A percentile compares a stretch with the other conserved stretches of the same genome.
Conservation (phyloP, 37 sponge, comb jelly and placozoan genomes). For the Chondrilla cf. caribensis region DNA sequence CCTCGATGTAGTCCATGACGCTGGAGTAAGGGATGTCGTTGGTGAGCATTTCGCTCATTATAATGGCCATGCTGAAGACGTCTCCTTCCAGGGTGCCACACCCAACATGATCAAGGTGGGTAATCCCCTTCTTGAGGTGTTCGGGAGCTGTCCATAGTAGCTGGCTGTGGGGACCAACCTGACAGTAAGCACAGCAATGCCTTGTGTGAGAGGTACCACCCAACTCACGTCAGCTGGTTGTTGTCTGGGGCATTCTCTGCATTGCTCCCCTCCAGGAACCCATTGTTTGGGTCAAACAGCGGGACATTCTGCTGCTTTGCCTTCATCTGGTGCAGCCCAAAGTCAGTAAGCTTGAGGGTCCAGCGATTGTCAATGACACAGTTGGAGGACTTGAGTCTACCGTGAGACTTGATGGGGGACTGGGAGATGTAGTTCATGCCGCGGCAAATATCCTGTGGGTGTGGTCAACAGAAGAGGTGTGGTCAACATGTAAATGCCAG, state of each 20-base stretch:
- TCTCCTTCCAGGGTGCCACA: conserved; percentile 51
- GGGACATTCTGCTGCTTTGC: conserved; percentile 54
- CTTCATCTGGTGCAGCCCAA: conserved; percentile 49
- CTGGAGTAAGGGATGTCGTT: conserved; percentile 52
- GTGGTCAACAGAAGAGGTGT: neutral
- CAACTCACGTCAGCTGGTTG: conserved; percentile 1
- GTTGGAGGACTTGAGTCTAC: conserved; percentile 66
- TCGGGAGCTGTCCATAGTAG: conserved; percentile 64
- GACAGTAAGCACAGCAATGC: neutral
- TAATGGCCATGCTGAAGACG: conserved; percentile 57
- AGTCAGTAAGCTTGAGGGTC: conserved; percentile 69
- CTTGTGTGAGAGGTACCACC: neutral
- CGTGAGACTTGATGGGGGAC: conserved; percentile 56
- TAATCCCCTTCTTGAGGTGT: conserved; percentile 37
- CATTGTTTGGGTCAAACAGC: conserved; percentile 27
- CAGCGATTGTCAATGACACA: conserved; percentile 70
- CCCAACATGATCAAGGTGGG: conserved; percentile 51
- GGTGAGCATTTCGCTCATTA: conserved; percentile 48
- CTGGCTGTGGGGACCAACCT: neutral
- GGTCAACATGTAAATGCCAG: too few relatives aligned
- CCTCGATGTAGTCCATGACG: conserved; percentile 44
- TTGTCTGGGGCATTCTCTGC: neutral
- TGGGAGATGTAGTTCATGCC: conserved; percentile 48
- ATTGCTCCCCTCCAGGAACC: conserved; percentile 4
- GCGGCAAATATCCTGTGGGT: conserved; percentile 52